These are phyloP conservation scores for Pogonognathellus flavescens DNA, from an alignment of 1,140 invertebrate genomes.

Conservation along the genomic window DNA sequence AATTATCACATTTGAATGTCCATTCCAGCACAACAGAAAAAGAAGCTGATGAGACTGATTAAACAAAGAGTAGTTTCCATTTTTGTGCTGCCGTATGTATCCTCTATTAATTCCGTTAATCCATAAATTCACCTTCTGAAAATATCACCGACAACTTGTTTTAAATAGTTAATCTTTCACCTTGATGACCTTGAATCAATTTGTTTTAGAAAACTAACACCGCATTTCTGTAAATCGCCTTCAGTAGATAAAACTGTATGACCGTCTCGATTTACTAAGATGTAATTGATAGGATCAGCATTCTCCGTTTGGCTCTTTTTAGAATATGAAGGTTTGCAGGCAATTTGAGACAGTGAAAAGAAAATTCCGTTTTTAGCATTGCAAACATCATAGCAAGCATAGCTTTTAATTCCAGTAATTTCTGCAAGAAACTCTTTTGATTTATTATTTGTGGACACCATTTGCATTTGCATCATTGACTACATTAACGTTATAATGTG, in stretches of 20 bases:
- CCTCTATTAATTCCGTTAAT: background rate
- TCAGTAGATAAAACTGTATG: background rate
- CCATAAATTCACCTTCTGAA: background rate
- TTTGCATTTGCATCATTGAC: no score
- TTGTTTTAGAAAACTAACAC: background rate
- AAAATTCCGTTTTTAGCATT: background rate
- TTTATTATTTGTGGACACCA: no score
- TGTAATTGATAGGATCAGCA: background rate
- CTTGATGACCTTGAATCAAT: background rate
- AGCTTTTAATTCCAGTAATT: background rate
- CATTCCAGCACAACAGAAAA: background rate
- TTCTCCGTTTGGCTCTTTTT: background rate
- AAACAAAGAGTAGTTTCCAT: background rate
- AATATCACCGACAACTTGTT: background rate
- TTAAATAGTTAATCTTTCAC: background rate
- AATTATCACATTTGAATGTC: background rate
- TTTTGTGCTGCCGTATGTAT: background rate
- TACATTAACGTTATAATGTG: no score
- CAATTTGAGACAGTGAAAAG: background rate
- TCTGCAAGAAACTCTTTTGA: slow-evolving; percentile 6
- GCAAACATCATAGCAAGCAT: background rate
- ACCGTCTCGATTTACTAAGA: background rate
- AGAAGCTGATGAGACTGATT: background rate
- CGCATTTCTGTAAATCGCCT: background rate
- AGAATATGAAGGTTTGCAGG: background rate